Conservation (phyloP, 2,113 vertebrate species). For the Petroica traversi region DNA sequence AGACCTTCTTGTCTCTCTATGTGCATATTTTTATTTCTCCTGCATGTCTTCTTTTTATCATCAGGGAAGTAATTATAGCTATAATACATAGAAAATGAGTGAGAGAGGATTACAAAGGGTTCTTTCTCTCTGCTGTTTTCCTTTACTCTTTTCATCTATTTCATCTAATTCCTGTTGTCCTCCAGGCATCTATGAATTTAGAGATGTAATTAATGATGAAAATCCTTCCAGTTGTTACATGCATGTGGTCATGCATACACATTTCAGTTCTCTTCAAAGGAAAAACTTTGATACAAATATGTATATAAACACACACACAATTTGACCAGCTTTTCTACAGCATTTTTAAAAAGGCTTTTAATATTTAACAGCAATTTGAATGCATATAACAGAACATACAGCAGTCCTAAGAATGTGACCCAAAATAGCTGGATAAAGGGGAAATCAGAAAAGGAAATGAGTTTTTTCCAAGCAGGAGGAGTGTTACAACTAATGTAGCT, state of each 20-base stretch:
- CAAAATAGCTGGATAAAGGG: conserved; percentile 68
- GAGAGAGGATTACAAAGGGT: conserved; percentile 6
- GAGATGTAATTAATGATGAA: conserved; percentile 50
- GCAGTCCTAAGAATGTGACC: conserved; percentile 25
- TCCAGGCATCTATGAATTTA: conserved; percentile 49
- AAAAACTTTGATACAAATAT: background rate
- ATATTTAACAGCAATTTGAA: background rate
- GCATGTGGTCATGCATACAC: background rate
- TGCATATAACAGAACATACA: background rate
- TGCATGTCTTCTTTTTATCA: background rate
- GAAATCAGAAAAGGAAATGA: conserved; percentile 73
- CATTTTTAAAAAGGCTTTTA: background rate
- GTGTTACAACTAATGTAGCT: conserved; percentile 62
- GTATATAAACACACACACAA: background rate
- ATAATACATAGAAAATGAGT: conserved; percentile 21
- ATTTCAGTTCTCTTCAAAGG: conserved; percentile 26
- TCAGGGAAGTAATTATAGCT: conserved; percentile 20
- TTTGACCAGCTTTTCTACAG: background rate
- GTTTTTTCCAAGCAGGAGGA: conserved; percentile 68
- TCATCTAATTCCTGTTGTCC: conserved; percentile 42
- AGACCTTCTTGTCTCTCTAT: background rate
- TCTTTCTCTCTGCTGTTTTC: conserved; percentile 2
- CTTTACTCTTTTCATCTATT: conserved; percentile 48
- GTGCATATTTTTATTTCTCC: background rate
- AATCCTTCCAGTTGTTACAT: conserved; percentile 53